Evolutionary conservation across 2,113 vertebrate genomes (phyloP).

Genomic region (Solenodon paradoxus): DNA sequence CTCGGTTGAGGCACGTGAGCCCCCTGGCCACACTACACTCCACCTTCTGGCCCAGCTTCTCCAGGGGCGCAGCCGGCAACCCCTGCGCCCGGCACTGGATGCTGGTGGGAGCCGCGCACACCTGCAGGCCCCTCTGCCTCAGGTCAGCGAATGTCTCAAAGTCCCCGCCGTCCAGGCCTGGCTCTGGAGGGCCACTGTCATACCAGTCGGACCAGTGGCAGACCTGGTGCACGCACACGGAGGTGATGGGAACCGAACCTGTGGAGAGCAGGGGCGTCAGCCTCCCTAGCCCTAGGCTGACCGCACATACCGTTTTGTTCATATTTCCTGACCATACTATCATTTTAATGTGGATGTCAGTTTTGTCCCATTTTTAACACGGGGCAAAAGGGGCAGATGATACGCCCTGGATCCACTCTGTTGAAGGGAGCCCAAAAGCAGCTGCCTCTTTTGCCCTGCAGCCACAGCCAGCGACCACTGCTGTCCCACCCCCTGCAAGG

Average conservation of each 20-base stretch:
- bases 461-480: too few species aligned
- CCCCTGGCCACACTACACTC: slow-evolving; percentile 59
- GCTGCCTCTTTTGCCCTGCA: too few species aligned
- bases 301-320: too few species aligned
- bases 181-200: slow-evolving; percentile 62
- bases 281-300: neutral
- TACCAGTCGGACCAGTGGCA: slow-evolving; percentile 82
- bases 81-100: slow-evolving; percentile 76
- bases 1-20: slow-evolving; percentile 76
- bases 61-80: neutral
- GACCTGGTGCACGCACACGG: slow-evolving; percentile 72
- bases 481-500: too few species aligned
- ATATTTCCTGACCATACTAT: too few species aligned
- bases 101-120: slow-evolving; percentile 24
- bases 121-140: slow-evolving; percentile 44
- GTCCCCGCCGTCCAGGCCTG: slow-evolving; percentile 67
- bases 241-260: neutral
- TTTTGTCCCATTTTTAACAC: too few species aligned
- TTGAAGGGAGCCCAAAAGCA: too few species aligned
- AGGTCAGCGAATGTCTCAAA: slow-evolving; percentile 78
- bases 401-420: too few species aligned
- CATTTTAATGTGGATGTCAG: too few species aligned
- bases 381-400: too few species aligned
- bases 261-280: neutral
- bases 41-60: slow-evolving; percentile 73